Evolutionary conservation across 2,888 invertebrate species (phyloP), one percentile per base, ranked within the genome.

Genomic region (Stictocephala bisonia): DNA sequence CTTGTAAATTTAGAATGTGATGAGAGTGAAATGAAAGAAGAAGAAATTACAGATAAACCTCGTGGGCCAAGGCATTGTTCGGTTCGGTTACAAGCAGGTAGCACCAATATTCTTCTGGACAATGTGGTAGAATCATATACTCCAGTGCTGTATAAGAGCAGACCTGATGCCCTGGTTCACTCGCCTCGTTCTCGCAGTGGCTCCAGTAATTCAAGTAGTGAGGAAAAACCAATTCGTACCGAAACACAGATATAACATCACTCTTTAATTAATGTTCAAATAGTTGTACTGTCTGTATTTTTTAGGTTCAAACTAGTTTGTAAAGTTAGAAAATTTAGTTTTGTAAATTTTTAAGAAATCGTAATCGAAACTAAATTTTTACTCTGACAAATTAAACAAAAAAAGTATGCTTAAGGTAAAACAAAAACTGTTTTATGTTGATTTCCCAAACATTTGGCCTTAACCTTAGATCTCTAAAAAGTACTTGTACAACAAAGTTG

Each of bases 31-130:
- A 48, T 51, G 51, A 27, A 27, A 2, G 51, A 68, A 48, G n/a
- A n/a, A n/a, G n/a, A n/a, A n/a, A n/a, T n/a, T n/a, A 4, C 24
- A 27, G 48, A 50, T 27, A 68, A 31, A 44, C 51, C 73, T 18
- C 48, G 50, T 18, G 93, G 93, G 0, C 92, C 93, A 1, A 86
- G 93, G 76, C 90, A 92, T 79, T 93, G 93, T 80, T 91, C 93
- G 67, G 87, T 93, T 81, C 87, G 92, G 40, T 87, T 93, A 80
- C 93, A 93, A 80, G 90, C 90, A 4, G 93, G 92, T 4, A 91
- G 92, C 11, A 93, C 91, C 81, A 94, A 93, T 82, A 92, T 94
- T 79, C 84, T 94, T 3, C 85, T 94, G 24, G 93, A 93, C 83
- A 93, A 93, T 80, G 90, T 91, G 15, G 79, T 77, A 9, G 71